Conservation (phyloP, 2,888 invertebrate genomes). For the Thera obeliscata region DNA sequence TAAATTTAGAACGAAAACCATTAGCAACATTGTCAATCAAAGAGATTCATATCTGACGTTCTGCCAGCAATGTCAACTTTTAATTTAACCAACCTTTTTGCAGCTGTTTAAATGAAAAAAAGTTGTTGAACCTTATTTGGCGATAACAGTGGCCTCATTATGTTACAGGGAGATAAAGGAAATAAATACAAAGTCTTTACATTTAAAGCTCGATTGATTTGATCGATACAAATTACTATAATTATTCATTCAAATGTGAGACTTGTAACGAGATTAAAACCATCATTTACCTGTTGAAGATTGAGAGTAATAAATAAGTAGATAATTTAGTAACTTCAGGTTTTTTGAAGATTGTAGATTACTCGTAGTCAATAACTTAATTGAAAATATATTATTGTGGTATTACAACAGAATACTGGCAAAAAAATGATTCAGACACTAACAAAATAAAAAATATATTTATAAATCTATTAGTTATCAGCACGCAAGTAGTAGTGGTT, state of each 20-base stretch:
- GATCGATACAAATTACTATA: slow-evolving; percentile 39
- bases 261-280: slow-evolving; percentile 27
- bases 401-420: slow-evolving; percentile 7
- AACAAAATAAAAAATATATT: neutral
- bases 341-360: neutral
- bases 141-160: slow-evolving; percentile 27
- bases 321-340: neutral
- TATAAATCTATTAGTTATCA: too few relatives aligned
- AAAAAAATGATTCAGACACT: neutral
- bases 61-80: slow-evolving; percentile 20
- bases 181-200: slow-evolving; percentile 24
- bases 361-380: too few relatives aligned
- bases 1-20: slow-evolving; percentile 26
- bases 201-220: slow-evolving; percentile 31
- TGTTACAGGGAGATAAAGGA: slow-evolving; percentile 24
- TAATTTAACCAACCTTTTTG: slow-evolving; percentile 26
- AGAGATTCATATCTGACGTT: slow-evolving; percentile 25
- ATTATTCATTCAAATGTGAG: slow-evolving; percentile 37
- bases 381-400: too few relatives aligned
- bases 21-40: slow-evolving; percentile 36
- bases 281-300: slow-evolving; percentile 26
- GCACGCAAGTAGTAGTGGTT: too few relatives aligned
- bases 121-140: slow-evolving; percentile 22
- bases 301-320: slow-evolving; percentile 16
- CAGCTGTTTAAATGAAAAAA: slow-evolving; percentile 21